Evolutionary conservation across 2,797 vertebrate genomes (phyloP).

Genomic region (Sebastes iracundus): DNA sequence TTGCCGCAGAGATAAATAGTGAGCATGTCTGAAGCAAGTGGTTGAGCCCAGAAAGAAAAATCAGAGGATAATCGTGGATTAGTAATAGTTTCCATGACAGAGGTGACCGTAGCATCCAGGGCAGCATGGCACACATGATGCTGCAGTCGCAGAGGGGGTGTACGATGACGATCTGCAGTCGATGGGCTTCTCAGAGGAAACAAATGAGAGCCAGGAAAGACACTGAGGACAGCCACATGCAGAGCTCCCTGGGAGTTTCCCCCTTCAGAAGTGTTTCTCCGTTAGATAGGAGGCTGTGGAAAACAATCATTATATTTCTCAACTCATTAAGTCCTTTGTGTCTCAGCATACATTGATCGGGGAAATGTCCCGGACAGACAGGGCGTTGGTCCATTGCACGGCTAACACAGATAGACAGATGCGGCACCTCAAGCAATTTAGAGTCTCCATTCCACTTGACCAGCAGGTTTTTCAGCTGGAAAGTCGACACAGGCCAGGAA

Average conservation of each 20-base stretch:
- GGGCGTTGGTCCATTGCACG: neutral
- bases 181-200: slow-evolving; percentile 39
- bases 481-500: slow-evolving; percentile 43
- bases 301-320: slow-evolving; percentile 33
- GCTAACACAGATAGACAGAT: slow-evolving; percentile 31
- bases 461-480: slow-evolving; percentile 41
- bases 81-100: slow-evolving; percentile 84
- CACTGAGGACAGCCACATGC: slow-evolving; percentile 34
- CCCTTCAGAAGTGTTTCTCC: slow-evolving; percentile 24
- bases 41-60: slow-evolving; percentile 59
- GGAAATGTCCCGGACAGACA: slow-evolving; percentile 6
- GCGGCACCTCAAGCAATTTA: slow-evolving; percentile 9
- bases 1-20: slow-evolving; percentile 70
- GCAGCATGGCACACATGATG: slow-evolving; percentile 61
- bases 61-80: slow-evolving; percentile 61
- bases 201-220: slow-evolving; percentile 57
- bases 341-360: slow-evolving; percentile 17
- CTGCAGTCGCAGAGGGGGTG: slow-evolving; percentile 40
- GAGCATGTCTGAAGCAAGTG: slow-evolving; percentile 58
- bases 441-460: slow-evolving; percentile 41
- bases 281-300: slow-evolving; percentile 38
- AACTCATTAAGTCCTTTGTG: slow-evolving; percentile 10
- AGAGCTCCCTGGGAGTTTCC: slow-evolving; percentile 22
- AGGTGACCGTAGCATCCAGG: slow-evolving; percentile 65
- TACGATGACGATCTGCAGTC: slow-evolving; percentile 35